Conservation (phyloP, 1,140 invertebrate genomes). For the Chlorops oryzae region DNA sequence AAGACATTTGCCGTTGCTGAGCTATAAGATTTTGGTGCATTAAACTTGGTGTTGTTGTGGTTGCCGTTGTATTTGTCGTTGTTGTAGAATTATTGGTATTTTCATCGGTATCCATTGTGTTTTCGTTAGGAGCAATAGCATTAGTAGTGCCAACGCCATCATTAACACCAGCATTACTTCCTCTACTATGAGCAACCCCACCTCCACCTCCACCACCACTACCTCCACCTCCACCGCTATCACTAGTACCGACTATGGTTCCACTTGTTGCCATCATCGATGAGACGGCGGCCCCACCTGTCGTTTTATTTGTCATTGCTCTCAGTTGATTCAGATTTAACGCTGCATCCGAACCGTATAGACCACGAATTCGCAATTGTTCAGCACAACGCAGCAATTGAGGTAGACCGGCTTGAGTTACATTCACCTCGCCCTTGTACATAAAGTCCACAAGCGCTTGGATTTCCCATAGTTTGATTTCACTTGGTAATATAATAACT, state of each 20-base stretch:
- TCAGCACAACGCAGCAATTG: constrained; percentile 74
- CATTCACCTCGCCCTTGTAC: constrained; percentile 82
- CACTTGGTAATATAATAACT: constrained; percentile 74
- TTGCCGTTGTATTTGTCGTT: constrained; percentile 14
- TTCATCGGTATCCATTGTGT: constrained; percentile 33
- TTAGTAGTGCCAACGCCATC: no score
- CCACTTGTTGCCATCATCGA: background rate
- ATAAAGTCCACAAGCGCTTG: constrained; percentile 80
- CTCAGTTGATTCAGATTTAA: constrained; percentile 45
- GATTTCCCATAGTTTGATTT: constrained; percentile 61
- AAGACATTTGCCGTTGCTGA: constrained; percentile 8
- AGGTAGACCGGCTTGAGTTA: constrained; percentile 72
- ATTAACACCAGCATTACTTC: no score
- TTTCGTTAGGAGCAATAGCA: no score
- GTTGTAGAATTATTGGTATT: constrained; percentile 36
- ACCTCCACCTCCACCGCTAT: background rate
- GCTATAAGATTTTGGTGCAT: constrained; percentile 4
- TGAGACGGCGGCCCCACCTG: constrained; percentile 1
- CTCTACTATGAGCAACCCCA: no score
- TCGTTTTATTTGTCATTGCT: constrained; percentile 18
- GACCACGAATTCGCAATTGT: constrained; percentile 66
- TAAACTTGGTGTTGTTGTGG: constrained; percentile 18
- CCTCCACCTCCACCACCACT: no score
- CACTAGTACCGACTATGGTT: background rate
- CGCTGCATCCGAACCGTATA: constrained; percentile 50